A percentile compares a stretch with the other conserved stretches of the same genome.
Evolutionary conservation across 2,888 invertebrate genomes (phyloP).

Genomic region (Icerya purchasi): DNA sequence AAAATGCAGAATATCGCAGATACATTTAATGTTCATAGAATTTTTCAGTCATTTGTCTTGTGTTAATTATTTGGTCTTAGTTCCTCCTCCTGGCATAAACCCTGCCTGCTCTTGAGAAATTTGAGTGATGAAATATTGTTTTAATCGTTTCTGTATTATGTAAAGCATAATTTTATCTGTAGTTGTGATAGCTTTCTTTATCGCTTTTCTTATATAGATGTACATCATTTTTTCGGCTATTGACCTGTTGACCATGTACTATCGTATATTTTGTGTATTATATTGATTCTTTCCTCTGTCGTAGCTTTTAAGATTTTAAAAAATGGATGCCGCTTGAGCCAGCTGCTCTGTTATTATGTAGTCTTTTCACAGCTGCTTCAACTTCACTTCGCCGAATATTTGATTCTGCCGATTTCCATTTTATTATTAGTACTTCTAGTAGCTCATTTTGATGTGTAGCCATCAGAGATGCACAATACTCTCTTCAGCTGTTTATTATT

Average conservation of each 20-base stretch:
- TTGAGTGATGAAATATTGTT: background rate
- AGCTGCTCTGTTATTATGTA: background rate
- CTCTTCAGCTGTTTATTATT: background rate
- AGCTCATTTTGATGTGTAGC: background rate
- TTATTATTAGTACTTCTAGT: background rate
- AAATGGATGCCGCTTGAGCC: background rate
- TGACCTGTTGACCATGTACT: background rate
- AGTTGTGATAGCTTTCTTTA: background rate
- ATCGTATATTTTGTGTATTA: background rate
- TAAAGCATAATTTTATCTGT: background rate
- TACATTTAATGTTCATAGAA: background rate
- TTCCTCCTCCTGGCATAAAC: background rate
- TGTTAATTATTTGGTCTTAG: background rate
- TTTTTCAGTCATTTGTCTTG: background rate
- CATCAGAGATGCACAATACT: background rate
- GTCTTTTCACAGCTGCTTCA: background rate
- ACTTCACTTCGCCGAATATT: background rate
- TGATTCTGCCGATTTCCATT: background rate
- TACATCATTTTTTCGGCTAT: background rate
- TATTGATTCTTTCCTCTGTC: background rate
- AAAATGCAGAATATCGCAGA: background rate
- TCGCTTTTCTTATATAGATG: background rate
- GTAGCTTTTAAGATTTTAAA: background rate
- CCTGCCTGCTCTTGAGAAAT: background rate
- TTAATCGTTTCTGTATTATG: background rate